phyloP scores from a whole-genome alignment of 2,797 vertebrate species.

The Fistularia tabacaria region DNA sequence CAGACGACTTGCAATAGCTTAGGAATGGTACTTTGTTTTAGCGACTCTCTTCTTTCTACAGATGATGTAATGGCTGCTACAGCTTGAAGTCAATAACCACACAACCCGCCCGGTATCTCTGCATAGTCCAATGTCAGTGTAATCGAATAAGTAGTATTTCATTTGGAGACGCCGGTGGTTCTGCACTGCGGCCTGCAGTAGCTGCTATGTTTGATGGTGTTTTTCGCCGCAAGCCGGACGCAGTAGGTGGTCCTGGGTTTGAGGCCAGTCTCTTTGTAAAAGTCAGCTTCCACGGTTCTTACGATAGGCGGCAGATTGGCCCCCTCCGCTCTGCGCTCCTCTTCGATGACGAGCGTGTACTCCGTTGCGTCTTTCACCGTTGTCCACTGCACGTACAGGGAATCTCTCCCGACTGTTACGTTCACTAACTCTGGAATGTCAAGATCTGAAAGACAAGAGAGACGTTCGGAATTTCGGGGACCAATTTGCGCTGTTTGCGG shows the following conservation, averaged over 20 bases:
- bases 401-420: conserved; percentile 22
- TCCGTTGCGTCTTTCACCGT: conserved; percentile 39
- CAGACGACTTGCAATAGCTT: no score
- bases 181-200: conserved; percentile 56
- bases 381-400: conserved; percentile 62
- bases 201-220: conserved; percentile 38
- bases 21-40: no score
- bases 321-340: conserved; percentile 20
- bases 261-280: conserved; percentile 47
- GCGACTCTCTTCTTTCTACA: no score
- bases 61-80: no score
- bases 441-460: conserved; percentile 27
- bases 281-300: conserved; percentile 31
- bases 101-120: conserved; percentile 13
- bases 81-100: not conserved
- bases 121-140: conserved; percentile 34
- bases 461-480: not conserved
- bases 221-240: conserved; percentile 60
- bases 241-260: conserved; percentile 65
- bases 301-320: not conserved
- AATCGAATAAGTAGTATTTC: conserved; percentile 13
- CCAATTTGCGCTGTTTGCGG: no score
- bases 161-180: conserved; percentile 45
- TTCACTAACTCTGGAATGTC: conserved; percentile 33
- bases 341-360: conserved; percentile 60